phyloP scores from a whole-genome alignment of 92 coral and sea anemone genomes.

The Metridium senile region DNA sequence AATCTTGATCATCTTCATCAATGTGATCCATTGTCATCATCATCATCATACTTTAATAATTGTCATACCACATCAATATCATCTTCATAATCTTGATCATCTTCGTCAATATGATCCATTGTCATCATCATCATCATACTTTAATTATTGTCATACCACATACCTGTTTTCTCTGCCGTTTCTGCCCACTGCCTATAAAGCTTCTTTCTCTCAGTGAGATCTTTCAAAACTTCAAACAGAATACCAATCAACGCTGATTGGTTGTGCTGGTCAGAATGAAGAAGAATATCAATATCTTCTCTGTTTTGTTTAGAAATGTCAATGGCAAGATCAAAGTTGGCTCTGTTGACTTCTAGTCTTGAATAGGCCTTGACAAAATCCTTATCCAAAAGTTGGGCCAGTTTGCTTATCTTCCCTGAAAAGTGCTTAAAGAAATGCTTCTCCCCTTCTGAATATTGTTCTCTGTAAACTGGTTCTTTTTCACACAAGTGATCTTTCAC shows the following conservation, averaged over 20 bases:
- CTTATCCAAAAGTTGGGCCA: conserved; percentile 45
- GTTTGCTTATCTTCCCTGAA: conserved; percentile 37
- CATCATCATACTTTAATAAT: neutral
- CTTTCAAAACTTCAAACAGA: conserved; percentile 59
- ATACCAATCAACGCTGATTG: conserved; percentile 46
- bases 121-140: neutral
- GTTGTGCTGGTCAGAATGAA: conserved; percentile 48
- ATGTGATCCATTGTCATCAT: neutral
- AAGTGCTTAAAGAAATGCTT: conserved; percentile 52
- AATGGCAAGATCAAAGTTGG: conserved; percentile 62
- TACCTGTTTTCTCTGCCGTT: conserved; percentile 39
- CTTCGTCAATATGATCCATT: neutral
- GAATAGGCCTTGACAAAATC: conserved; percentile 47
- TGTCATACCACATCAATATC: neutral
- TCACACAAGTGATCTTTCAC: conserved; percentile 35
- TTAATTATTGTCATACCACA: neutral
- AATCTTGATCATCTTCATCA: neutral
- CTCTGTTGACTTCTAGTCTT: conserved; percentile 31
- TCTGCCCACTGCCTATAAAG: conserved; percentile 61
- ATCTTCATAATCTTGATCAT: neutral
- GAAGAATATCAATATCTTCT: conserved; percentile 38
- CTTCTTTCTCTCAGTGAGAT: conserved; percentile 26
- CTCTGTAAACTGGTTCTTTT: conserved; percentile 2
- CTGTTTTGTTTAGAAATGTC: conserved; percentile 49
- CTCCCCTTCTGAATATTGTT: conserved; percentile 43